Conservation (phyloP, 2,113 vertebrate genomes). For the Pseudopipra pipra region DNA sequence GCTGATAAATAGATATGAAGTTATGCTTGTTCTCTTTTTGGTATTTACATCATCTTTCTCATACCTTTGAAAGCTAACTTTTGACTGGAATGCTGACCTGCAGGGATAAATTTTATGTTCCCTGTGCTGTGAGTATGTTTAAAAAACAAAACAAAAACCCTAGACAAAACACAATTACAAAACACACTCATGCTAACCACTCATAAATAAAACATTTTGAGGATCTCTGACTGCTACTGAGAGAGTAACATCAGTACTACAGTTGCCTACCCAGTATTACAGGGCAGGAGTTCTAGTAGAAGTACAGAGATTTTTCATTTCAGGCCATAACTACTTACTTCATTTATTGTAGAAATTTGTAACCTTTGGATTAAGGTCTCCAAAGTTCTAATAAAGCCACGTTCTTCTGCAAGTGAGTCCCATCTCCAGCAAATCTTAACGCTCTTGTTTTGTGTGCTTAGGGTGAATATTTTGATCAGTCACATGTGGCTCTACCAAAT, state of each 20-base stretch:
- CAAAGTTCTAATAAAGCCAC: neutral
- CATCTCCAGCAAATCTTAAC: neutral
- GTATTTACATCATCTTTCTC: neutral
- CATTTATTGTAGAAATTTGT: neutral
- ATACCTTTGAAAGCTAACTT: neutral
- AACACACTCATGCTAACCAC: neutral
- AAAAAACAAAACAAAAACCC: neutral
- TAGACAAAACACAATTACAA: neutral
- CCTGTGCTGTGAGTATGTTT: neutral
- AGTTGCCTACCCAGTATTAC: neutral
- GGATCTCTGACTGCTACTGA: neutral
- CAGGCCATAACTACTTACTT: neutral
- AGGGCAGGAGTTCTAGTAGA: neutral
- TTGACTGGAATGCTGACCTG: neutral
- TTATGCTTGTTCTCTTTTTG: neutral
- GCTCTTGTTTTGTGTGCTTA: neutral
- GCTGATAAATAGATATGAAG: neutral
- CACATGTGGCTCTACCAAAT: slow-evolving; percentile 72
- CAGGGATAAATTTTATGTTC: neutral
- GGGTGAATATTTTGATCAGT: slow-evolving; percentile 78
- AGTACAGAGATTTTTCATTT: neutral
- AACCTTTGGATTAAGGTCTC: neutral
- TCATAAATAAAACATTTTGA: neutral
- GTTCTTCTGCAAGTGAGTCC: neutral
- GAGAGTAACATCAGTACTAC: neutral